These are phyloP conservation scores for Drosophila persimilis DNA, from an alignment of 1,140 invertebrate genomes.

Conservation along the genomic window DNA sequence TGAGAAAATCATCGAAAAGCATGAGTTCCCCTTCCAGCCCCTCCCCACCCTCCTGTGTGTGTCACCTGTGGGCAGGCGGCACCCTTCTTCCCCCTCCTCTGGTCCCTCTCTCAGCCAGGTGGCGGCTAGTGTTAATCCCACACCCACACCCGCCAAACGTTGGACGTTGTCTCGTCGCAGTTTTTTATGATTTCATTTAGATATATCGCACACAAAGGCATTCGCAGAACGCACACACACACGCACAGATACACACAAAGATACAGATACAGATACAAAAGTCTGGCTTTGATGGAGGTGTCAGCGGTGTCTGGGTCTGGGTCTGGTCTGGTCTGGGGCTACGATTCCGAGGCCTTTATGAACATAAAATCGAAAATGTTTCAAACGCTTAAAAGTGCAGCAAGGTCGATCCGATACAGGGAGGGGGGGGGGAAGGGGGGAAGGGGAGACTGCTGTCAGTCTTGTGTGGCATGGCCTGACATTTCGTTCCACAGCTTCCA, in stretches of 20 bases:
- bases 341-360: slow-evolving; percentile 22
- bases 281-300: slow-evolving; percentile 35
- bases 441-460: no score
- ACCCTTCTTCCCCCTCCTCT: not conserved
- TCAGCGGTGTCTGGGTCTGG: slow-evolving; percentile 1
- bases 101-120: not conserved
- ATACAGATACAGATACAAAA: slow-evolving; percentile 19
- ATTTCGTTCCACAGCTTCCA: no score
- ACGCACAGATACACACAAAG: slow-evolving; percentile 28
- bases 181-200: slow-evolving; percentile 58
- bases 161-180: slow-evolving; percentile 35
- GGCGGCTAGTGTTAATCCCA: slow-evolving; percentile 41
- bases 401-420: slow-evolving; percentile 33
- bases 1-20: slow-evolving; percentile 41
- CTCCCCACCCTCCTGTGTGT: not conserved
- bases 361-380: slow-evolving; percentile 36
- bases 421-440: not conserved
- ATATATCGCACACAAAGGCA: slow-evolving; percentile 47
- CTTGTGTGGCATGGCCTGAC: not conserved
- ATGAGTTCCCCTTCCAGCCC: not conserved
- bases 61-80: slow-evolving; percentile 1
- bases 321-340: no score
- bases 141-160: slow-evolving; percentile 50
- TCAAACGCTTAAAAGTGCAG: slow-evolving; percentile 39
- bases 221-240: not conserved